phyloP scores from a whole-genome alignment of 2,888 invertebrate genomes.

The Macrosoma leucophasiata region DNA sequence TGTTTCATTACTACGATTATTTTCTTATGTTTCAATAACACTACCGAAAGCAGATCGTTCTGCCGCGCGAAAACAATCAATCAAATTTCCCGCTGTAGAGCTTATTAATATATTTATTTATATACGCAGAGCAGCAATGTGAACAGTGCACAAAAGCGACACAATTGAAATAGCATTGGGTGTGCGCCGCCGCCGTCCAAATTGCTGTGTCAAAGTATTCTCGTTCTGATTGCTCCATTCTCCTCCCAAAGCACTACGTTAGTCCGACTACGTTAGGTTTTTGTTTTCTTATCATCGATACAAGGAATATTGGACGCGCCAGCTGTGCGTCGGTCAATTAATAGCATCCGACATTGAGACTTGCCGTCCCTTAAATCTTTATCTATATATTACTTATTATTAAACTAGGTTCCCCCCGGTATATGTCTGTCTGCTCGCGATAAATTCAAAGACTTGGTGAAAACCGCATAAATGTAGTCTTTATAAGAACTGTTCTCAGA shows the following conservation, averaged over 20 bases:
- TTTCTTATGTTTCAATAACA: too few relatives aligned
- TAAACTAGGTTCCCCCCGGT: too few relatives aligned
- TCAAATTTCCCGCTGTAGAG: slow-evolving; percentile 8
- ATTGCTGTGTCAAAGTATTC: slow-evolving; percentile 71
- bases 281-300: slow-evolving; percentile 50
- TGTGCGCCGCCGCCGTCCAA: slow-evolving; percentile 53
- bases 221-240: slow-evolving; percentile 69
- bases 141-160: slow-evolving; percentile 54
- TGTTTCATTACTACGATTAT: too few relatives aligned
- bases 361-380: too few relatives aligned
- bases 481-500: too few relatives aligned
- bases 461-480: too few relatives aligned
- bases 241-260: slow-evolving; percentile 46
- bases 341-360: too few relatives aligned
- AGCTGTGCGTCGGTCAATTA: too few relatives aligned
- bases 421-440: too few relatives aligned
- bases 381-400: too few relatives aligned
- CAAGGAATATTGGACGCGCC: slow-evolving; percentile 32
- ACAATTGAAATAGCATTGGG: slow-evolving; percentile 71
- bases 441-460: too few relatives aligned
- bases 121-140: slow-evolving; percentile 49
- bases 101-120: slow-evolving; percentile 42
- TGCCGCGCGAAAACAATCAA: slow-evolving; percentile 6
- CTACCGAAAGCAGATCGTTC: too few relatives aligned
- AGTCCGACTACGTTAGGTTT: slow-evolving; percentile 45